Evolutionary conservation across 2,888 invertebrate species (phyloP).

Genomic region (Ochropacha duplaris): DNA sequence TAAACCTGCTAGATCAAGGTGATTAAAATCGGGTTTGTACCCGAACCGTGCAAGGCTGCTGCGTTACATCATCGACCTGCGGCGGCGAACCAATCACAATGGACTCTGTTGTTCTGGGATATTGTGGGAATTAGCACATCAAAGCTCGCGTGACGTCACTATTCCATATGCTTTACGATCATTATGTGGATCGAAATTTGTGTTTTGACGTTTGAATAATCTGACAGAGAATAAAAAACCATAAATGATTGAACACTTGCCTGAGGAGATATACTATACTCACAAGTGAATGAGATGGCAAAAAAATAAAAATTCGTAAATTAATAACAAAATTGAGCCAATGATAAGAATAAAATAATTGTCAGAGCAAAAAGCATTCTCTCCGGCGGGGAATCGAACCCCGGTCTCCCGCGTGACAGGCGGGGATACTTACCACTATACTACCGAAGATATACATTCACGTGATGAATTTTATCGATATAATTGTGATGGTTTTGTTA

Average conservation of each 20-base stretch:
- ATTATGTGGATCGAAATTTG: background rate
- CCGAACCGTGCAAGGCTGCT: constrained; percentile 29
- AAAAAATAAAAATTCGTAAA: background rate
- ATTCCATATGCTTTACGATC: constrained; percentile 1
- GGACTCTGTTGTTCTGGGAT: constrained; percentile 51
- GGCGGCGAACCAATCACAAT: constrained; percentile 25
- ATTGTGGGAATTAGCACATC: constrained; percentile 56
- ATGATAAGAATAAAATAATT: too few species aligned
- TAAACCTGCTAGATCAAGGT: constrained; percentile 1
- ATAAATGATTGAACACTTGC: too few species aligned
- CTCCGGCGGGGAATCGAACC: constrained; percentile 84
- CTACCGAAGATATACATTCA: constrained; percentile 75
- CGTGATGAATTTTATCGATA: too few species aligned
- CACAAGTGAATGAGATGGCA: too few species aligned
- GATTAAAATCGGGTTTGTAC: constrained; percentile 1
- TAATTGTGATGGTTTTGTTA: too few species aligned
- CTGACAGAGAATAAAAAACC: too few species aligned
- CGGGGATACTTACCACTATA: constrained; percentile 84
- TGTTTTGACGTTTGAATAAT: too few species aligned
- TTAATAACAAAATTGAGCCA: background rate
- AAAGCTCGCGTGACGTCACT: constrained; percentile 46
- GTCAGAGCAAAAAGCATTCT: constrained; percentile 22
- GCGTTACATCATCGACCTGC: constrained; percentile 29
- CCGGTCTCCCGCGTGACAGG: constrained; percentile 84
- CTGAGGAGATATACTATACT: too few species aligned